Evolutionary conservation across 2,888 invertebrate genomes (phyloP).

Genomic region (Caenorhabditis becei): DNA sequence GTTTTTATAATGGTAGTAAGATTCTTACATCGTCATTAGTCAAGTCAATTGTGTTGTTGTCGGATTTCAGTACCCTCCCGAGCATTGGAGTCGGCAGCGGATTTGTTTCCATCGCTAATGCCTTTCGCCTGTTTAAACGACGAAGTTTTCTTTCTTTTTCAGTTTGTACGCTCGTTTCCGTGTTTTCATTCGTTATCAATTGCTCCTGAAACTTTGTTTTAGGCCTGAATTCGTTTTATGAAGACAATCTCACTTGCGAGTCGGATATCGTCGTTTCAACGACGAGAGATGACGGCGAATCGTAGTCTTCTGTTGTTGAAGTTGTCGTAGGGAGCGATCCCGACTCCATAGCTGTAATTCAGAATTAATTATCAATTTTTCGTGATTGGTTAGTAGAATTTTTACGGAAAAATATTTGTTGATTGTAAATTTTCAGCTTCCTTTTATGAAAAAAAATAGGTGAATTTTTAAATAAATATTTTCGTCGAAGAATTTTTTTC

Average conservation of each 20-base stretch:
- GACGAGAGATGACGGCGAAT: constrained; percentile 40
- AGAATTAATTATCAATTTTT: not conserved
- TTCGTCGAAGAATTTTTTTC: too few relatives aligned
- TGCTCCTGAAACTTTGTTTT: constrained; percentile 35
- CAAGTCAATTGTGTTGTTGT: constrained; percentile 54
- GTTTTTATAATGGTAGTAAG: not conserved
- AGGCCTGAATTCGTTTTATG: not conserved
- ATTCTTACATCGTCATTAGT: constrained; percentile 44
- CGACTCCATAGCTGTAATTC: constrained; percentile 16
- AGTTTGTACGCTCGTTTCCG: not conserved
- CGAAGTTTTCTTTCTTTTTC: constrained; percentile 37
- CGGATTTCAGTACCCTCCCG: constrained; percentile 13
- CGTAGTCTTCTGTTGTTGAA: constrained; percentile 4
- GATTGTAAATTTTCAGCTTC: too few relatives aligned
- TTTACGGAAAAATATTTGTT: too few relatives aligned
- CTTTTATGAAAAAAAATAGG: too few relatives aligned
- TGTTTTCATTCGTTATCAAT: constrained; percentile 24
- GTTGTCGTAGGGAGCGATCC: not conserved
- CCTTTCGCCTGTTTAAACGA: constrained; percentile 42
- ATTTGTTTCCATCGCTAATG: constrained; percentile 24
- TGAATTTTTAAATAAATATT: too few relatives aligned
- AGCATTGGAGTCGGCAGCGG: constrained; percentile 21
- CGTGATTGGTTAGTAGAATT: too few relatives aligned
- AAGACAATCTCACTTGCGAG: constrained; percentile 18
- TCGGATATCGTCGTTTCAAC: constrained; percentile 36